Percentiles rank a stretch among this genome's conserved stretches.
phyloP scores from a whole-genome alignment of 2,113 vertebrate species.

The Romanogobio albipinnatus region DNA sequence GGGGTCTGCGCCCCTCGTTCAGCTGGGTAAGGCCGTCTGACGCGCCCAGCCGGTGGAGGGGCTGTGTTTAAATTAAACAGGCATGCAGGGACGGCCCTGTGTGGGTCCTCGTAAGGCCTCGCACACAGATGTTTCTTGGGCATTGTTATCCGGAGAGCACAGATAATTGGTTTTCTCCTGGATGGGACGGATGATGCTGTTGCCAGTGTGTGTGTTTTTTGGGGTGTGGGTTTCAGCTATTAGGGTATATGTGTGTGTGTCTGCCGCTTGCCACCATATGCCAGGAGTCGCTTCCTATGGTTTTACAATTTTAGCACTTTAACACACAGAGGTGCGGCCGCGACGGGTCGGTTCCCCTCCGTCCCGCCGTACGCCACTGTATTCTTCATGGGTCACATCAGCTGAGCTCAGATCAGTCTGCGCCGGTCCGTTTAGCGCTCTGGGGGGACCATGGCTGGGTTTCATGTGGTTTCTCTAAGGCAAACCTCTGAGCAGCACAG shows the following conservation, averaged over 20 bases:
- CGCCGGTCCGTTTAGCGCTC: background rate
- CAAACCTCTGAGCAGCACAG: constrained; percentile 30
- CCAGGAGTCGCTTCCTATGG: constrained; percentile 19
- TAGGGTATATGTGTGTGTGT: constrained; percentile 39
- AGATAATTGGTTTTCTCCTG: constrained; percentile 73
- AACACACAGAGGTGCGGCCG: constrained; percentile 9
- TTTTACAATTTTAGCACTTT: constrained; percentile 28
- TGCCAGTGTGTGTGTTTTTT: constrained; percentile 62
- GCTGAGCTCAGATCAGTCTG: background rate
- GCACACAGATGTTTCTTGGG: constrained; percentile 75
- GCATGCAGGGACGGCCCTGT: constrained; percentile 64
- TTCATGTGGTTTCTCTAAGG: background rate
- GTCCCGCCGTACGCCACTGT: background rate
- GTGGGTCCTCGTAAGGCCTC: constrained; percentile 63
- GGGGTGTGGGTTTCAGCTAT: constrained; percentile 27
- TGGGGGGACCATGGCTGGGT: background rate
- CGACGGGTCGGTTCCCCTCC: background rate
- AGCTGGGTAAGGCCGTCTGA: constrained; percentile 50
- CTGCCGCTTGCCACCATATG: constrained; percentile 21
- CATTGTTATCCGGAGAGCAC: constrained; percentile 72
- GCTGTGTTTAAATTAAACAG: constrained; percentile 67
- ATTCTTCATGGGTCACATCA: background rate
- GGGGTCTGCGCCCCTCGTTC: constrained; percentile 50
- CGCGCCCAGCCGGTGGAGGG: constrained; percentile 39
- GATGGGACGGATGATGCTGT: constrained; percentile 63